Evolutionary conservation across 2,113 vertebrate species (phyloP).

Genomic region (Deroptyus accipitrinus): DNA sequence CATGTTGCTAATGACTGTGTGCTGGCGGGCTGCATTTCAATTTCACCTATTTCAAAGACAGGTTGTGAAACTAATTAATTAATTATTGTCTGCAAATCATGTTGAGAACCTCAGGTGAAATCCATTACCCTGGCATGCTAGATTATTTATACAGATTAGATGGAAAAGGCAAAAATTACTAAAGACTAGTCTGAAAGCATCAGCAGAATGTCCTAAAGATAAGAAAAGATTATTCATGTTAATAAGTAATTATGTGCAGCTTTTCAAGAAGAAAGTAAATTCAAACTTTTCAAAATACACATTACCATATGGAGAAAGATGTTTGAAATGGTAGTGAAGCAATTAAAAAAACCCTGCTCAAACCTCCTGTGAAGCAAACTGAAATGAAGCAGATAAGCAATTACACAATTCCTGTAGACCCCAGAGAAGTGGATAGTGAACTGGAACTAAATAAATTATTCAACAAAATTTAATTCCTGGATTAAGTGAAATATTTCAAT

Average conservation of each 20-base stretch:
- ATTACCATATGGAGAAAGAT: not conserved
- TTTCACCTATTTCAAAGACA: slow-evolving; percentile 42
- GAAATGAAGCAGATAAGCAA: slow-evolving; percentile 25
- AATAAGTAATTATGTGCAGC: slow-evolving; percentile 26
- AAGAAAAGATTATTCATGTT: slow-evolving; percentile 12
- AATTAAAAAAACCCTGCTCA: not conserved
- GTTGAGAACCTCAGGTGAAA: slow-evolving; percentile 35
- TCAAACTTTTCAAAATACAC: not conserved
- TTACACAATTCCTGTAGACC: not conserved
- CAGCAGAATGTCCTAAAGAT: slow-evolving; percentile 12
- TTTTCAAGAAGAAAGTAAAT: slow-evolving; percentile 31
- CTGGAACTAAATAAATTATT: not conserved
- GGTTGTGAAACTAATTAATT: slow-evolving; percentile 53
- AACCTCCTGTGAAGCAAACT: not conserved
- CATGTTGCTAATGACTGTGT: not conserved
- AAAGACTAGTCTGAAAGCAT: not conserved
- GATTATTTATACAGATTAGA: slow-evolving; percentile 39
- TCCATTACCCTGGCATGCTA: not conserved
- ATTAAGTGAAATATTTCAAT: not conserved
- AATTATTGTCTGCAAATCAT: slow-evolving; percentile 27
- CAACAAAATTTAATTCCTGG: not conserved
- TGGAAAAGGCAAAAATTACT: slow-evolving; percentile 11
- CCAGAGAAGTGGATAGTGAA: not conserved
- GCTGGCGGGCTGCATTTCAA: not conserved
- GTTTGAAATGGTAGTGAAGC: not conserved